Evolutionary conservation across 2,797 vertebrate species (phyloP), one percentile per base, ranked within the genome.

Genomic region (Coregonus ussuriensis): DNA sequence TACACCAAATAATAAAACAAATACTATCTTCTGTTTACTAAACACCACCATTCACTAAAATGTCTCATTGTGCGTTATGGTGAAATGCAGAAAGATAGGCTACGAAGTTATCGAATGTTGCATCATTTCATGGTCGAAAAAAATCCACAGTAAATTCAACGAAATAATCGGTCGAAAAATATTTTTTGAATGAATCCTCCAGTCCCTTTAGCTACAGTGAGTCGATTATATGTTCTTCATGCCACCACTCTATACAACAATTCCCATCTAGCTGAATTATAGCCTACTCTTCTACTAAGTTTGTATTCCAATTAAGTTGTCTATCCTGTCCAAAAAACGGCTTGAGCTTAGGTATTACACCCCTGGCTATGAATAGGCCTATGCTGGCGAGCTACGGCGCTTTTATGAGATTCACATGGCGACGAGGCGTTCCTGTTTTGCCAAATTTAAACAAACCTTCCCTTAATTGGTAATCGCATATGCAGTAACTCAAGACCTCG

Each of bases 391-490:
- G 91, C 90, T 91, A 80, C 51, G 84, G 87, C 88, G 92, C 92
- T 89, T 95, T 94, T 86, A 91, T 93, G 91, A 93, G 85, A 89
- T 92, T 91, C 91, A 81, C 87, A 86, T 81, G 86, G 84, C 83
- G 87, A 85, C 73, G 75, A 94, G 94, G 92, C 93, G 92, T 92
- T 94, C 91, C 91, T 88, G 84, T 86, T 91, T 93, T 92, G 90
- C 94, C 93, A 94, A 91, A 96, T 96, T 96, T 95, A 96, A 96
- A 96, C 95, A 96, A 96, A 96, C 96, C 93, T 95, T 86, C 87
- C 90, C 92, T 96, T 97, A 97, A 96, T 96, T 97, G 96, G 95
- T 96, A 95, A 93, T 95, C 93, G 93, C 94, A 93, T 92, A 93
- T 88, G 93, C 91, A 95, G 94, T 96, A 96, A 96, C 94, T 96